phyloP scores from a whole-genome alignment of 2,888 invertebrate genomes.

The Scaptomyza flava region DNA sequence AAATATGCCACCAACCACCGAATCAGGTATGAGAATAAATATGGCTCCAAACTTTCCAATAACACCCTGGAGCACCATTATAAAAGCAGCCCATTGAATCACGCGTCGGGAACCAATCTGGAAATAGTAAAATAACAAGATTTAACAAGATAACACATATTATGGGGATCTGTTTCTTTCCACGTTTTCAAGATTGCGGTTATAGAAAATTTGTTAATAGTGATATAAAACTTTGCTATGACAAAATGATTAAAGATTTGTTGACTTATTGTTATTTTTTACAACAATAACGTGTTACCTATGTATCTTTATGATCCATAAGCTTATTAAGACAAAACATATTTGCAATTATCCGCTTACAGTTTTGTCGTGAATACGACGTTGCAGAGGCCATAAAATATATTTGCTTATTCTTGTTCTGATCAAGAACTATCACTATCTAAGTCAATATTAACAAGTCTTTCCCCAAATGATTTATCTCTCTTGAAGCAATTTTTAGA shows the following conservation, averaged over 20 bases:
- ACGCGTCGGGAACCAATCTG: conserved; percentile 92
- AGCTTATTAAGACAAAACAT: not conserved
- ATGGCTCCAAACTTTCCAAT: conserved; percentile 92
- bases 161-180: not conserved
- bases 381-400: not conserved
- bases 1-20: conserved; percentile 92
- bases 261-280: not conserved
- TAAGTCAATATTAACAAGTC: too few species aligned
- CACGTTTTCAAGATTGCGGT: not conserved
- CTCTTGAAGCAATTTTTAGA: too few species aligned
- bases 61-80: conserved; percentile 91
- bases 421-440: not conserved
- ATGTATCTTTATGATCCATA: not conserved
- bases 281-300: not conserved
- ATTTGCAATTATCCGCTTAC: not conserved
- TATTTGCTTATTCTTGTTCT: not conserved
- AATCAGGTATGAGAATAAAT: conserved; percentile 92
- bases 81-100: conserved; percentile 90
- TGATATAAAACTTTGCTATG: not conserved
- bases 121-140: not conserved
- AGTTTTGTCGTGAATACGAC: not conserved
- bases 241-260: not conserved
- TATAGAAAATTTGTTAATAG: not conserved
- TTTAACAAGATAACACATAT: not conserved
- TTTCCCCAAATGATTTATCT: too few species aligned